Conservation (phyloP, 2,797 vertebrate genomes). For the Phoebastria nigripes region DNA sequence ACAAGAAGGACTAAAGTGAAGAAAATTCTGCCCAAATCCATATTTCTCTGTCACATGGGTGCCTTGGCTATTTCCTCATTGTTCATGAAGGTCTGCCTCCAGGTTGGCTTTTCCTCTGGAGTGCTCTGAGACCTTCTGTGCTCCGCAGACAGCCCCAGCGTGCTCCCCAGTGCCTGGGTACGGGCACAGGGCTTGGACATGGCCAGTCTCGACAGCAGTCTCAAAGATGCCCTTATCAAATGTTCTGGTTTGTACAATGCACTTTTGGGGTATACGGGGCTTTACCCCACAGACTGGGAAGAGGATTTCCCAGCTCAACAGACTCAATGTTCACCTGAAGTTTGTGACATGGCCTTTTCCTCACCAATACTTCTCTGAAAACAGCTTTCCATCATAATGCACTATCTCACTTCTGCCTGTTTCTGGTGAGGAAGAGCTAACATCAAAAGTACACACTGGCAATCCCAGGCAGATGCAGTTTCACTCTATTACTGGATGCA, state of each 20-base stretch:
- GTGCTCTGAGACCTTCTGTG: background rate
- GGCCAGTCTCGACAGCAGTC: background rate
- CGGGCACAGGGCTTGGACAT: rapidly evolving
- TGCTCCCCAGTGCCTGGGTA: background rate
- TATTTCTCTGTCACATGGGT: background rate
- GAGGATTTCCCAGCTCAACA: background rate
- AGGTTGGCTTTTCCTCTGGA: background rate
- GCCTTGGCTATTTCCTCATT: background rate
- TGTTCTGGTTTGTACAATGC: background rate
- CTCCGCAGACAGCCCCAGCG: background rate
- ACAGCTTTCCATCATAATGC: background rate
- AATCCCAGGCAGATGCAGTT: background rate
- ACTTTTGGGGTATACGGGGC: background rate
- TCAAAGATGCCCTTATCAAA: background rate
- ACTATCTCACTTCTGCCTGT: background rate
- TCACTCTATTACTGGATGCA: background rate
- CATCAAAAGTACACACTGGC: background rate
- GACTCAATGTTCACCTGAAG: background rate
- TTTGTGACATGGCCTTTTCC: background rate
- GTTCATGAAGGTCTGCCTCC: background rate
- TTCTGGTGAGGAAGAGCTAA: background rate
- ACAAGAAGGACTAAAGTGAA: background rate
- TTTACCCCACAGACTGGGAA: background rate
- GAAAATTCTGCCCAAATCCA: background rate
- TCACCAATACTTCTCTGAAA: background rate